Base-by-base conservation (phyloP, 2,797 vertebrate species). In the Cynopterus sphinx region DNA sequence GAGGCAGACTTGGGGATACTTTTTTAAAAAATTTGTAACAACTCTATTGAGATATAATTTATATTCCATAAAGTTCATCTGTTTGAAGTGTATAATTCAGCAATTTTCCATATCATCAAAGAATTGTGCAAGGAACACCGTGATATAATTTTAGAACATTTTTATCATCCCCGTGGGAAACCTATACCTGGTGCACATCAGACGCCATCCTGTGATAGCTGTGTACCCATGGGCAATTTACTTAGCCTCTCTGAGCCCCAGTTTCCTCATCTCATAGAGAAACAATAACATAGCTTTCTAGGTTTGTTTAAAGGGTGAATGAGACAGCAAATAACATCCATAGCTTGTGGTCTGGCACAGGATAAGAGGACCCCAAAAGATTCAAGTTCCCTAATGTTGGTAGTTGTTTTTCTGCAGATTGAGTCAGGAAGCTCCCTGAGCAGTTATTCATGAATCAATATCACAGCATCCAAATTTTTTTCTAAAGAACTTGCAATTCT, bases 121-220 rank as follows among this genome's bases (percentile, higher is more conserved):
- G 43, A 96, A 46, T 78, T 36, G 43, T 21, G 8, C 43, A 73
- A 83, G 36, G 41, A 74, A 61, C n/a, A 77, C 31, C 4, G 0
- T 15, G 33, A 78, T 55, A 57, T 73, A 78, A 84, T 79, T 91
- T 91, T 84, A 91, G 77, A 87, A 73, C n/a, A 59, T 43, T 90
- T 90, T 74, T 39, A 19, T 67, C 24, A 83, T 73, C 24, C 11
- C 10, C 28, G 1, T 19, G 51, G 83, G 82, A 83, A 92, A 82
- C 22, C 13, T 51, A 28, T 61, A 17, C 28, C 75, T 70, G 43
- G 39, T 8, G 6, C 53, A 87, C 63, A 77, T 51, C 53, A 11
- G 3, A 55, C 16, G 49, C 49, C 10, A 33, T 11, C 78, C n/a
- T 59, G 78, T 41, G 49, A 21, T 16, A 17, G 21, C 63, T 83